Base-by-base conservation (phyloP, 1,140 invertebrate species). In the Neoseiulus cucumeris region DNA sequence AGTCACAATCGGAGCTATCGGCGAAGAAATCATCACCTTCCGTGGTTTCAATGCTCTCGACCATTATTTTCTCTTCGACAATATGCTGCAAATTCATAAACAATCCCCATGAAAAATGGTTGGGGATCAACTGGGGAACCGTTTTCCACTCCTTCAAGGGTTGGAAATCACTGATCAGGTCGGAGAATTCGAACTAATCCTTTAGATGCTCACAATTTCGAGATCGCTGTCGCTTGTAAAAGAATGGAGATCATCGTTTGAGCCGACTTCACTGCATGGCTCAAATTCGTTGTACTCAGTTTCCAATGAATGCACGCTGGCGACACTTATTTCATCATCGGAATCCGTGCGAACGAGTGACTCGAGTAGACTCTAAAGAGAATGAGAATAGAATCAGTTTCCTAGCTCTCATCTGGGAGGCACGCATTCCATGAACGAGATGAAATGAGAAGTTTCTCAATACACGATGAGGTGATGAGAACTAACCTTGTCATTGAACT, bases 1-100 rank as follows among this genome's bases (percentile, higher is more conserved):
- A 25, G 33, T 59, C 51, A 33, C 25, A 25, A 33, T 59, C 51
- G 25, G 51, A 59, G 51, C 51, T 59, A 59, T 59, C 51, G 51
- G 51, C 51, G 51, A 59, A 59, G 22, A 59, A 59, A 25, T 14
- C 51, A 20, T 18, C 25, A 59, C 33, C 51, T 59, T 59, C 51
- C 33, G 33, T 39, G 22, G 14, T 18, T 33, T 20, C 51, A 20
- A 59, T 33, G 22, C 51, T 59, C 51, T 59, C 51, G 25, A 59
- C 51, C 51, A 33, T 59, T 14, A 59, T 25, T 12, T 59, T 59
- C 51, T 59, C 51, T 33, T 59, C 51, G 33, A 59, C 51, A 59
- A 59, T 59, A 59, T 59, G 51, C 51, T 59, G 22, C 25, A 59
- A 59, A 59, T n/a, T n/a, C n/a, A n/a, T n/a, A n/a, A n/a, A n/a